Percentiles rank a stretch among this genome's conserved stretches.
phyloP scores from a whole-genome alignment of 2,888 invertebrate species.

The Altica lythri region DNA sequence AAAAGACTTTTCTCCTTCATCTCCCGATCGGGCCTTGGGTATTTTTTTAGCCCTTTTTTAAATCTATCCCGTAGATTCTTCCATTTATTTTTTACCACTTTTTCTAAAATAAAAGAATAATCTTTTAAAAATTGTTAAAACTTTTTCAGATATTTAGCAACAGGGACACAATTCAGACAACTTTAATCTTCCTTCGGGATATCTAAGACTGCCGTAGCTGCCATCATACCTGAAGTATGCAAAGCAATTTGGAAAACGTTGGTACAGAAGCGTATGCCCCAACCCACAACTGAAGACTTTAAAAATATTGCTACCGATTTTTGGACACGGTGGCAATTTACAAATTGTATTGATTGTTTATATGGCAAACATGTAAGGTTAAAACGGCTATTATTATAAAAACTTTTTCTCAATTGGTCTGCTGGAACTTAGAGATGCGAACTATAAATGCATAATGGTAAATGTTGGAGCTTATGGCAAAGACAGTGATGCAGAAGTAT shows the following conservation, averaged over 20 bases:
- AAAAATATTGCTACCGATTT: conserved; percentile 16
- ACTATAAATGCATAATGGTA: conserved; percentile 15
- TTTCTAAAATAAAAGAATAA: too few species aligned
- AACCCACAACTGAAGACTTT: conserved; percentile 18
- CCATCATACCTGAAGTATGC: conserved; percentile 30
- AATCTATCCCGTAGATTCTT: conserved; percentile 13
- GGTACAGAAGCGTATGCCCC: conserved; percentile 32
- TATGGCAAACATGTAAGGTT: conserved; percentile 31
- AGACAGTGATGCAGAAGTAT: conserved; percentile 5
- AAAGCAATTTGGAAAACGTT: conserved; percentile 28
- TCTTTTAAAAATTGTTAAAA: conserved; percentile 1
- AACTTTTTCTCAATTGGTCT: conserved; percentile 10
- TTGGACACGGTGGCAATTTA: conserved; percentile 28
- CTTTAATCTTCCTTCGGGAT: conserved; percentile 17
- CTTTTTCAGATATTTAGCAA: conserved; percentile 28
- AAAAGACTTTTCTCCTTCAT: conserved; percentile 14
- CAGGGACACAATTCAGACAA: conserved; percentile 25
- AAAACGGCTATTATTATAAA: conserved; percentile 15
- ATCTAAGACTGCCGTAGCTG: conserved; percentile 23
- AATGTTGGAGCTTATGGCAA: conserved; percentile 18
- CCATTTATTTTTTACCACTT: too few species aligned
- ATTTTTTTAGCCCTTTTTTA: conserved; percentile 18
- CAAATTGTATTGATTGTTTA: conserved; percentile 28
- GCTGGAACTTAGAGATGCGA: conserved; percentile 16
- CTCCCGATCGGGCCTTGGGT: conserved; percentile 9